Conservation (phyloP, 2,113 vertebrate genomes). For the Micronisus gabar region DNA sequence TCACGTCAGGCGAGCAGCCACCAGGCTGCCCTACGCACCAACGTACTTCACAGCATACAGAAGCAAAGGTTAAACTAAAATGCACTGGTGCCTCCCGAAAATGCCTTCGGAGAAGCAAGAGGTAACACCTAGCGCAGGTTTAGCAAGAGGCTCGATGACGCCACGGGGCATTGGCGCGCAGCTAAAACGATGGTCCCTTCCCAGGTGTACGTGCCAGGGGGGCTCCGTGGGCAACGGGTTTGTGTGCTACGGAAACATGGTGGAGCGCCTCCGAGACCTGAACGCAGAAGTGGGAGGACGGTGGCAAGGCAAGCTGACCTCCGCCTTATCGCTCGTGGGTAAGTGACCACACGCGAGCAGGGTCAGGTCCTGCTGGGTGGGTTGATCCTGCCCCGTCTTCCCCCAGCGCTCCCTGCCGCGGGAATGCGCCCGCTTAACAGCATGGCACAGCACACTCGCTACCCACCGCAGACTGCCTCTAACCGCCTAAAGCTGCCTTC, state of each 20-base stretch:
- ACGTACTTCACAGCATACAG: neutral
- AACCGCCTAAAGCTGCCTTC: neutral
- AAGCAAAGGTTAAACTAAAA: neutral
- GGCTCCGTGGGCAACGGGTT: constrained; percentile 84
- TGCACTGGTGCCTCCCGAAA: accelerated
- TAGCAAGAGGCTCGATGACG: neutral
- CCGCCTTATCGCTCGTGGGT: constrained; percentile 84
- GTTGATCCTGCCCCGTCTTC: neutral
- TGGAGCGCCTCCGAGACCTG: constrained; percentile 82
- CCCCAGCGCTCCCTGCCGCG: accelerated
- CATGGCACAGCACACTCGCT: accelerated
- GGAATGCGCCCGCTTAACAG: neutral
- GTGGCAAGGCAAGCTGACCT: constrained; percentile 84
- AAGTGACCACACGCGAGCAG: neutral
- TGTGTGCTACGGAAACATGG: constrained; percentile 84
- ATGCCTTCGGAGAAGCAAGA: neutral
- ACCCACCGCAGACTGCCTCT: neutral
- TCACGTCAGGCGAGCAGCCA: neutral
- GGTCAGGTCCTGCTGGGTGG: neutral
- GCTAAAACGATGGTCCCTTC: neutral
- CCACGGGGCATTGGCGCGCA: neutral
- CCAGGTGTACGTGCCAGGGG: constrained; percentile 81
- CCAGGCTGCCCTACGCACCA: neutral
- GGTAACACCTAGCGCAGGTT: neutral
- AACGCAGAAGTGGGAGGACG: constrained; percentile 76